These are phyloP conservation scores for Octomys mimax DNA, from an alignment of 2,797 vertebrate species.

Conservation along the genomic window DNA sequence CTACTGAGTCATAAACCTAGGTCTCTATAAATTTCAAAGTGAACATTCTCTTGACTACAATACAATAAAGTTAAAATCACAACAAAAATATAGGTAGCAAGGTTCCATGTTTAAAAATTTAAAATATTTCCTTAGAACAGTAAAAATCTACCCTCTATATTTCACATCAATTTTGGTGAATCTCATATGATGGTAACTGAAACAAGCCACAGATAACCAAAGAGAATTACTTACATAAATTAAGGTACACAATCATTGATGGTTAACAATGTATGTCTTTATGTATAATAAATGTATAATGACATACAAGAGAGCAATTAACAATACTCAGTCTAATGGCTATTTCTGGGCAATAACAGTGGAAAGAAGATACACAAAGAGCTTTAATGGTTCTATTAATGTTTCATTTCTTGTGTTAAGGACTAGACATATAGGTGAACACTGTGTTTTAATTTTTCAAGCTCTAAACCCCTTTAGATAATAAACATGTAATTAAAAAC, in stretches of 20 bases:
- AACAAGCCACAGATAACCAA: constrained; percentile 49
- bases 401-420: constrained; percentile 26
- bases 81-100: constrained; percentile 53
- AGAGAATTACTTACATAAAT: constrained; percentile 9
- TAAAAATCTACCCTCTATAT: constrained; percentile 37
- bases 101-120: constrained; percentile 27
- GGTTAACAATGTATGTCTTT: background rate
- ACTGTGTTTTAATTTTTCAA: constrained; percentile 13
- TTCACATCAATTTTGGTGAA: background rate
- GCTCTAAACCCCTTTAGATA: background rate
- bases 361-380: background rate
- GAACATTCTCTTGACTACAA: constrained; percentile 32
- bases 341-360: background rate
- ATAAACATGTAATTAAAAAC: constrained; percentile 2
- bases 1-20: constrained; percentile 45
- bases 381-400: background rate
- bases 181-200: constrained; percentile 36
- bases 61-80: constrained; percentile 13
- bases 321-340: constrained; percentile 39
- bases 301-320: constrained; percentile 12
- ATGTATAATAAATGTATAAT: background rate
- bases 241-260: constrained; percentile 18
- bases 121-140: constrained; percentile 27
- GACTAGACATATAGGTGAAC: background rate
- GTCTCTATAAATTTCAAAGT: constrained; percentile 39